These are phyloP conservation scores for Vesta saturnalis DNA, from an alignment of 2,888 invertebrate genomes.

Conservation along the genomic window DNA sequence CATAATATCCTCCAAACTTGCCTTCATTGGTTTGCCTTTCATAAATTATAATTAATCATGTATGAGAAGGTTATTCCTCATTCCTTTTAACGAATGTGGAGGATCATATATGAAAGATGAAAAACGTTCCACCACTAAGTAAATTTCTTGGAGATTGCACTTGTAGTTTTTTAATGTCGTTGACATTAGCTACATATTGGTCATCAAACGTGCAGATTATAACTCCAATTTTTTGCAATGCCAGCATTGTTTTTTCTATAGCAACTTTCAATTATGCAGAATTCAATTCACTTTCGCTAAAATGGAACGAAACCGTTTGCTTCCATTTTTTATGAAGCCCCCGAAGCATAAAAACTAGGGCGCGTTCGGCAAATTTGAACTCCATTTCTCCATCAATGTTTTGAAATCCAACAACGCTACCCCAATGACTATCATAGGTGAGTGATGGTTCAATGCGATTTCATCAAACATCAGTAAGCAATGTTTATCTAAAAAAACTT, in stretches of 20 bases:
- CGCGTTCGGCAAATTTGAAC: too few relatives aligned
- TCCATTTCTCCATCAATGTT: too few relatives aligned
- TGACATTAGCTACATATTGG: neutral
- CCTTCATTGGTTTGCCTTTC: too few relatives aligned
- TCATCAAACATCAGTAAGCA: constrained; percentile 8
- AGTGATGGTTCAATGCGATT: neutral
- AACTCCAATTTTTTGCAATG: neutral
- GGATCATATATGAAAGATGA: constrained; percentile 21
- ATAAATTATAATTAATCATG: too few relatives aligned
- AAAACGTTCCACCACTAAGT: neutral
- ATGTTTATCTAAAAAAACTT: neutral
- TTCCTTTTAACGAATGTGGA: constrained; percentile 30
- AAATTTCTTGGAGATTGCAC: neutral
- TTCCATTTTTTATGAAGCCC: constrained; percentile 28
- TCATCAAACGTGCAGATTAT: neutral
- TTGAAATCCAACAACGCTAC: constrained; percentile 4
- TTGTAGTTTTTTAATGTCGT: neutral
- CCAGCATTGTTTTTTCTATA: neutral
- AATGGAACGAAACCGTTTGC: constrained; percentile 26
- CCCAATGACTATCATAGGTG: neutral
- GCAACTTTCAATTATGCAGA: neutral
- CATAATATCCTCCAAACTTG: constrained; percentile 23
- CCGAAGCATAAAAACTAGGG: constrained; percentile 32
- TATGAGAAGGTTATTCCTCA: too few relatives aligned
- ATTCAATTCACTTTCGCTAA: constrained; percentile 15